Evolutionary conservation across 92 coral and sea anemone genomes (phyloP).

Genomic region (Palythoa grandiflora): DNA sequence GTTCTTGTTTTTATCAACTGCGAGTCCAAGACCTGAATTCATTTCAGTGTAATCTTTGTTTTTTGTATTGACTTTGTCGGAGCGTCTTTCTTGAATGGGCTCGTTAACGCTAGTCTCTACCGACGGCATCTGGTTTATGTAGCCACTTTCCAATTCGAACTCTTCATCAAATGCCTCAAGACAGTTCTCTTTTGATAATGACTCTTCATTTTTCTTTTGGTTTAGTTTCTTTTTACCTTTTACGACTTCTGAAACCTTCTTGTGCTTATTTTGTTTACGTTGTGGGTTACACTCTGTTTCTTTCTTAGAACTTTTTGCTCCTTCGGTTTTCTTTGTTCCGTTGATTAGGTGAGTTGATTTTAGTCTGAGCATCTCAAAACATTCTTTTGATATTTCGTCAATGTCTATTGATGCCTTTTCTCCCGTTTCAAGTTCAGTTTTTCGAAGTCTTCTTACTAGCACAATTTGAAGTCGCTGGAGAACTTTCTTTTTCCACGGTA

Average conservation of each 20-base stretch:
- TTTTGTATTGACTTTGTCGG: neutral
- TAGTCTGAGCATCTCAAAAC: constrained; percentile 11
- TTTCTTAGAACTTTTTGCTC: constrained; percentile 1
- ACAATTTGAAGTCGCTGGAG: constrained; percentile 69
- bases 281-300: neutral
- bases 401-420: constrained; percentile 70
- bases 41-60: neutral
- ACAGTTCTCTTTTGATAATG: constrained; percentile 4
- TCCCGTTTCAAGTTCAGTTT: constrained; percentile 71
- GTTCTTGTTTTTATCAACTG: neutral
- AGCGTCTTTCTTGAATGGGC: neutral
- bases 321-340: constrained; percentile 25
- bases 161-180: neutral
- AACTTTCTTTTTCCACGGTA: constrained; percentile 84
- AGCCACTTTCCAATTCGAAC: neutral
- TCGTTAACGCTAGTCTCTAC: neutral
- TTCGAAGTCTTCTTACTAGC: constrained; percentile 66
- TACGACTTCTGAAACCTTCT: constrained; percentile 9
- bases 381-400: constrained; percentile 37
- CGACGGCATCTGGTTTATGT: neutral
- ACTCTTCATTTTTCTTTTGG: neutral
- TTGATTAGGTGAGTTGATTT: constrained; percentile 19
- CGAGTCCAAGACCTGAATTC: neutral
- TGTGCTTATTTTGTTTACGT: constrained; percentile 11
- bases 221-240: constrained; percentile 13